Base-by-base conservation (phyloP, 2,797 vertebrate species). In the Echeneis naucrates region DNA sequence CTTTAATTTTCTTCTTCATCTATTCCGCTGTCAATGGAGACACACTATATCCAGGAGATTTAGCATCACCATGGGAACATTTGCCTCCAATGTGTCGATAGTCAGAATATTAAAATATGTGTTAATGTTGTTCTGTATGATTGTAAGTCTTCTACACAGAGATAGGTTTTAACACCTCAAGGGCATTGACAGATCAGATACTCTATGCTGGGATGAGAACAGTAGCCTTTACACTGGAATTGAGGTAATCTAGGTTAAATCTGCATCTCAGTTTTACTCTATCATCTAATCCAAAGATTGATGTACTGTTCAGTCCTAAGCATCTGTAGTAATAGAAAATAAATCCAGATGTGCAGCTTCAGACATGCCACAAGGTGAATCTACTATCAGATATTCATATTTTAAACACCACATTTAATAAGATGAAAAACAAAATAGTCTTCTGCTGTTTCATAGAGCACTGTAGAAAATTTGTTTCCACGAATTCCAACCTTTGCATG, bases 261-360 rank as follows among this genome's bases (percentile, higher is more conserved):
- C 27, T 68, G 58, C 23, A 42, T 47, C 17, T 10, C 8, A 57
- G 5, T 37, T 64, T n/a, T 4, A 63, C 16, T 38, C 38, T 9
- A 27, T 30, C 24, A 56, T 50, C 33, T 58, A 44, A 56, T 59
- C 51, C 63, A n/a, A n/a, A n/a, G 27, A 75, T 38, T 76, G 42
- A 33, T 52, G n/a, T 17, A 5, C n/a, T n/a, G n/a, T n/a, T n/a
- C 61, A 45, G 55, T 10, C 56, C 59, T 72, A 42, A 2, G 4
- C 56, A 33, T 47, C 33, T 70, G 21, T 32, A 23, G 40, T 54
- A 26, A 57, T 14, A 53, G 30, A 45, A 8, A 32, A 27, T 24
- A 72, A 27, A 38, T 48, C 35, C 9, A 68, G 48, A 26, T 70
- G 45, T 42, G 58, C 60, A 70, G 24, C 57, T 78, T 65, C 52